Percentiles rank a stretch among this genome's conserved stretches.
Evolutionary conservation across 1,140 invertebrate genomes (phyloP).

Genomic region (Procambarus virginalis): DNA sequence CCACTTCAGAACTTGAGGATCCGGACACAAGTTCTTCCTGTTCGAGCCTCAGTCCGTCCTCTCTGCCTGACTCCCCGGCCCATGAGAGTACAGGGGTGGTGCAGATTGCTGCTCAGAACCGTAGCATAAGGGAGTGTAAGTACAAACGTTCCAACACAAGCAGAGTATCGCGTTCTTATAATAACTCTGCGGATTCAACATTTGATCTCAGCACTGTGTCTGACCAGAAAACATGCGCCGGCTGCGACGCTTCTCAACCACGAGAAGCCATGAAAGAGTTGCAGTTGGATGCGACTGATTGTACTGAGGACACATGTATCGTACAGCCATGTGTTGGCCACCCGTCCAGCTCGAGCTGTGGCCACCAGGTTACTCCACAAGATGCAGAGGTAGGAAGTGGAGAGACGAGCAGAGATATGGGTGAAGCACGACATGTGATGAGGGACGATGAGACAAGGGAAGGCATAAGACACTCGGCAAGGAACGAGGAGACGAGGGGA

Average conservation of each 20-base stretch:
- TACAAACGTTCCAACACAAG: neutral
- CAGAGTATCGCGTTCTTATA: neutral
- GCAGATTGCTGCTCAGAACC: neutral
- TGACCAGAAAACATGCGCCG: neutral
- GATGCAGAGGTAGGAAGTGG: too few species aligned
- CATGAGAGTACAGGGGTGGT: neutral
- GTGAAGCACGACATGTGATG: too few species aligned
- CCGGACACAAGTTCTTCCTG: conserved; percentile 9
- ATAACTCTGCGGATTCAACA: neutral
- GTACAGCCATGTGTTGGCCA: too few species aligned
- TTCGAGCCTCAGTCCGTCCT: conserved; percentile 28
- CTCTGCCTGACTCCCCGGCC: conserved; percentile 7
- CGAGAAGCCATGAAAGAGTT: neutral
- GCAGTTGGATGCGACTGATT: neutral
- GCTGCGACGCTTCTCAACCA: neutral
- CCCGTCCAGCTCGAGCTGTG: too few species aligned
- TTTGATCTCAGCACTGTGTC: neutral
- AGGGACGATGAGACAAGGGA: neutral
- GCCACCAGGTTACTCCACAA: too few species aligned
- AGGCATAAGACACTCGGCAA: neutral
- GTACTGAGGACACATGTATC: too few species aligned
- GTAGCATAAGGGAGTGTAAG: too few species aligned
- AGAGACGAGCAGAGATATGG: too few species aligned
- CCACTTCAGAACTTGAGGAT: neutral
- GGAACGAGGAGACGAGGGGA: neutral